phyloP scores from a whole-genome alignment of 2,888 invertebrate genomes.

The Acrobasis consociella region DNA sequence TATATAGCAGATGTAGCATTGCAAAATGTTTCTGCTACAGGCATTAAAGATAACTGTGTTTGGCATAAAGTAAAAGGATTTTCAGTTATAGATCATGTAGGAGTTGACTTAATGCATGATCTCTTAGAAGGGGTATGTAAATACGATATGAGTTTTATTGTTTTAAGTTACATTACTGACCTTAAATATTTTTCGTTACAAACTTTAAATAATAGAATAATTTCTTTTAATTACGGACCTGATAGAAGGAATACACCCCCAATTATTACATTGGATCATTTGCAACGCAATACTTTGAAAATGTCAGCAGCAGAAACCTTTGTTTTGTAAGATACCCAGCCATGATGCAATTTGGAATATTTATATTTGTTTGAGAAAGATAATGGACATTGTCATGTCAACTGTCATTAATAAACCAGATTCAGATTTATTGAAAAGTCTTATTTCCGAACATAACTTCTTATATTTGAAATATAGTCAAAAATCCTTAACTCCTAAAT shows the following conservation, averaged over 20 bases:
- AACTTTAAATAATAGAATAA: slow-evolving; percentile 10
- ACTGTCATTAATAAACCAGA: slow-evolving; percentile 7
- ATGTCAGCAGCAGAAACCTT: slow-evolving; percentile 16
- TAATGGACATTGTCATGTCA: slow-evolving; percentile 21
- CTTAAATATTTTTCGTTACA: slow-evolving; percentile 6
- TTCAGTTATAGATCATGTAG: slow-evolving; percentile 21
- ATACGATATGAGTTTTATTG: slow-evolving; percentile 22
- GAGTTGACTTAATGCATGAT: slow-evolving; percentile 28
- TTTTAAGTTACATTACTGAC: slow-evolving; percentile 17
- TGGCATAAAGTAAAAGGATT: slow-evolving; percentile 21
- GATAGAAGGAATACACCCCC: slow-evolving; percentile 8
- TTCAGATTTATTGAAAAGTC: slow-evolving; percentile 20
- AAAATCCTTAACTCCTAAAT: slow-evolving; percentile 22
- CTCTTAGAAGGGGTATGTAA: slow-evolving; percentile 23
- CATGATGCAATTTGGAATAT: slow-evolving; percentile 13
- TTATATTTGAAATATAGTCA: slow-evolving; percentile 19
- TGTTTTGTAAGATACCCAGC: slow-evolving; percentile 11
- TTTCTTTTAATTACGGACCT: slow-evolving; percentile 10
- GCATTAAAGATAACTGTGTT: slow-evolving; percentile 25
- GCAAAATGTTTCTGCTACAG: slow-evolving; percentile 21
- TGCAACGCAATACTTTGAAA: slow-evolving; percentile 4
- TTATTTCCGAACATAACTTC: slow-evolving; percentile 24
- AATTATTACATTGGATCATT: not conserved
- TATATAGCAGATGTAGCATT: slow-evolving; percentile 17
- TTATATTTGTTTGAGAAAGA: slow-evolving; percentile 14